These are phyloP conservation scores for Lepidochitona cinerea DNA, from an alignment of 2,888 invertebrate species.

Conservation along the genomic window DNA sequence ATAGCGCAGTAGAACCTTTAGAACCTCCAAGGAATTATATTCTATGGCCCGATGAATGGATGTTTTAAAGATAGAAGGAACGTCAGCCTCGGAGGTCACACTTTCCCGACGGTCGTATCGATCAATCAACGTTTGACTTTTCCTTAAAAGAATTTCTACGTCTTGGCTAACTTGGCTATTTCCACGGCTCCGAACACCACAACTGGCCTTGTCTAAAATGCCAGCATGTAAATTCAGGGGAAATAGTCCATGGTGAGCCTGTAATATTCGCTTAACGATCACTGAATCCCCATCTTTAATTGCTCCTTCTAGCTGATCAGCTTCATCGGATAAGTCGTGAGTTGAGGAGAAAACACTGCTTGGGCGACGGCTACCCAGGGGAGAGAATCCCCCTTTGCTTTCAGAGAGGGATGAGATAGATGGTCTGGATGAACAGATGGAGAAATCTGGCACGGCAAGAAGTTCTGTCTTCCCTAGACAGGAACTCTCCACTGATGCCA, in stretches of 20 bases:
- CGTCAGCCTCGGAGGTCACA: conserved; percentile 58
- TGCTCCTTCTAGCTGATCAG: conserved; percentile 74
- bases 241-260: conserved; percentile 73
- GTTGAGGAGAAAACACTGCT: conserved; percentile 72
- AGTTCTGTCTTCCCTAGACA: too few species aligned
- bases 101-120: conserved; percentile 64
- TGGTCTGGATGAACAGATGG: not conserved
- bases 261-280: conserved; percentile 73
- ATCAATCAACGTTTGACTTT: conserved; percentile 69
- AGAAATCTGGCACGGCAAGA: not conserved
- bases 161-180: conserved; percentile 60
- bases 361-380: conserved; percentile 35
- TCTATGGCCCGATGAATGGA: conserved; percentile 76
- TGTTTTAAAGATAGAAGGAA: conserved; percentile 73
- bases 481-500: too few species aligned
- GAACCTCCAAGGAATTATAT: conserved; percentile 74
- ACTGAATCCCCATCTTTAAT: conserved; percentile 74
- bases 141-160: conserved; percentile 66
- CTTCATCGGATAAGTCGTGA: conserved; percentile 72
- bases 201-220: conserved; percentile 37
- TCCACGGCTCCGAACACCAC: conserved; percentile 48
- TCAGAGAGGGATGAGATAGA: not conserved
- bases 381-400: conserved; percentile 18
- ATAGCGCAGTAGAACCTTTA: conserved; percentile 74
- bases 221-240: conserved; percentile 38